Evolutionary conservation across 37 sponge, comb jelly and placozoan species (phyloP).

Genomic region (Halichondria panicea): DNA sequence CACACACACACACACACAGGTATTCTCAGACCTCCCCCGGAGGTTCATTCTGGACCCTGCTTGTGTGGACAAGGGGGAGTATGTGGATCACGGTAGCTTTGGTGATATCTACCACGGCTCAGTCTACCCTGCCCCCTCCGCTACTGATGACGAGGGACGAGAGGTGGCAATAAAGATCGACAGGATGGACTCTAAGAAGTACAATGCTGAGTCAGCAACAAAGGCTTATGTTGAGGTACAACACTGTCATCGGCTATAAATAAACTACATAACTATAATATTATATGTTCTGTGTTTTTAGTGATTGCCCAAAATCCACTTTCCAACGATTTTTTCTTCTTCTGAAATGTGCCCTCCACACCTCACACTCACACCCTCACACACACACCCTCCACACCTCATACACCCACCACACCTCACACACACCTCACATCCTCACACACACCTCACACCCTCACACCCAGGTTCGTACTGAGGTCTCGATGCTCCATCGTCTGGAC

Average conservation of each 20-base stretch:
- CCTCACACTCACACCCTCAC: background rate
- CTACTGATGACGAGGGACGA: constrained; percentile 72
- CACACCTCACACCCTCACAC: constrained; percentile 4
- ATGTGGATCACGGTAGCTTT: constrained; percentile 72
- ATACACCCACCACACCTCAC: background rate
- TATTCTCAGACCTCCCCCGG: constrained; percentile 81
- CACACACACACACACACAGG: constrained; percentile 50
- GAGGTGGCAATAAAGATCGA: constrained; percentile 84
- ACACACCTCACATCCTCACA: background rate
- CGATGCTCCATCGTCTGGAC: constrained; percentile 61
- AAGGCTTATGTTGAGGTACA: constrained; percentile 61
- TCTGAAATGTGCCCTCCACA: background rate
- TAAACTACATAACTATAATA: background rate
- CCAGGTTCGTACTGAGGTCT: constrained; percentile 73
- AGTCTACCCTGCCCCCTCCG: constrained; percentile 52
- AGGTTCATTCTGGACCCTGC: constrained; percentile 40
- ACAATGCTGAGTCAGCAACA: constrained; percentile 34
- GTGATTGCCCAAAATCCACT: background rate
- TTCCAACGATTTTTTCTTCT: background rate
- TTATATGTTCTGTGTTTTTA: background rate
- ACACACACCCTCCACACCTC: background rate
- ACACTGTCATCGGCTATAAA: background rate
- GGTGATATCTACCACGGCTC: constrained; percentile 85
- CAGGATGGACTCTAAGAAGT: constrained; percentile 41
- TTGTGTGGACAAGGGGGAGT: constrained; percentile 64